These are phyloP conservation scores for Scolopax mira DNA, from an alignment of 2,113 vertebrate species.

Conservation along the genomic window DNA sequence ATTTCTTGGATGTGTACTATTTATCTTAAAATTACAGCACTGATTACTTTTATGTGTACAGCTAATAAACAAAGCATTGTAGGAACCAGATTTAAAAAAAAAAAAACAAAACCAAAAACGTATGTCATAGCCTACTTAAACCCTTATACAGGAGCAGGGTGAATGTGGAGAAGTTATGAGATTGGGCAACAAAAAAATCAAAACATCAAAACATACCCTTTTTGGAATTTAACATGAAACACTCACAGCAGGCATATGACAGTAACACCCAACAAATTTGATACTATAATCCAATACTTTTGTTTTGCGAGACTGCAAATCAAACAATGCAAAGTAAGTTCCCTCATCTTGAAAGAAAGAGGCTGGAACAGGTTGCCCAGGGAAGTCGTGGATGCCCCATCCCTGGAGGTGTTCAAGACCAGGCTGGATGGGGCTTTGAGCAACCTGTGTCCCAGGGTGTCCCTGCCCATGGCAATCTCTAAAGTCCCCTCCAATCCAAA, in stretches of 20 bases:
- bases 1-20: background rate
- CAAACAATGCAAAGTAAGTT: constrained; percentile 63
- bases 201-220: background rate
- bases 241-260: background rate
- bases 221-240: constrained; percentile 22
- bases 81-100: background rate
- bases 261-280: constrained; percentile 56
- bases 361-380: too few species aligned
- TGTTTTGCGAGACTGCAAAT: constrained; percentile 64
- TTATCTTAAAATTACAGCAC: constrained; percentile 66
- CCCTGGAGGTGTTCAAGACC: too few species aligned
- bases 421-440: too few species aligned
- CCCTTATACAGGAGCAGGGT: background rate
- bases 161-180: background rate
- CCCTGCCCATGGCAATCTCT: too few species aligned
- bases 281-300: constrained; percentile 49
- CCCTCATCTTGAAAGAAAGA: constrained; percentile 21
- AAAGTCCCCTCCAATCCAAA: too few species aligned
- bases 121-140: constrained; percentile 53
- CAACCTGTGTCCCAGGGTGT: too few species aligned
- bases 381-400: too few species aligned
- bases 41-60: constrained; percentile 58
- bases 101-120: too few species aligned
- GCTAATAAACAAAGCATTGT: constrained; percentile 3
- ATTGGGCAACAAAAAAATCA: background rate